Percentiles rank a stretch among this genome's conserved stretches.
These are phyloP conservation scores for Salticus scenicus DNA, from an alignment of 2,888 invertebrate species.

Conservation along the genomic window DNA sequence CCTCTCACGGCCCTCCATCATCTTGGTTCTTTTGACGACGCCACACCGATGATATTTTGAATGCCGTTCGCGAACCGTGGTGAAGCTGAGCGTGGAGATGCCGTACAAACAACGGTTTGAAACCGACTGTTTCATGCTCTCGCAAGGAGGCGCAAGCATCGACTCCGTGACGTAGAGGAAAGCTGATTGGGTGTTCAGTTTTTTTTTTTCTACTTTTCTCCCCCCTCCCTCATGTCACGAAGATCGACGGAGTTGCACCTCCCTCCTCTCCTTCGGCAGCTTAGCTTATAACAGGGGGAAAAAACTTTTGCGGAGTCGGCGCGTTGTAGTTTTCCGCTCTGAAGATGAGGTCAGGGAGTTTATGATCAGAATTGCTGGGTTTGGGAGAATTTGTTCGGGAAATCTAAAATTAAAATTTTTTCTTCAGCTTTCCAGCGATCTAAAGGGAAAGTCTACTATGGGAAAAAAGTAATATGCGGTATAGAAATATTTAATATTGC, in stretches of 20 bases:
- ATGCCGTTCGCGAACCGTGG: conserved; percentile 2
- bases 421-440: background rate
- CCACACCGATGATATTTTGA: conserved; percentile 23
- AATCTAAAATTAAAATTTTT: conserved; percentile 19
- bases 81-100: background rate
- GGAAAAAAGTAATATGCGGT: conserved; percentile 17
- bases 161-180: conserved; percentile 38
- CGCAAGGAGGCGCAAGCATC: conserved; percentile 51
- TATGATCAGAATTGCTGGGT: conserved; percentile 11
- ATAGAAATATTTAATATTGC: conserved; percentile 12
- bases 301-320: conserved; percentile 59
- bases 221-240: conserved; percentile 37
- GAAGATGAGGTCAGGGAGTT: conserved; percentile 33
- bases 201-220: conserved; percentile 28
- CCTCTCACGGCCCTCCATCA: conserved; percentile 62
- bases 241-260: conserved; percentile 54
- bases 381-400: conserved; percentile 15
- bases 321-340: conserved; percentile 35
- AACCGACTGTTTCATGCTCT: conserved; percentile 14
- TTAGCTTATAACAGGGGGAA: conserved; percentile 10
- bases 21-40: conserved; percentile 17
- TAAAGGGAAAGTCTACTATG: background rate
- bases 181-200: conserved; percentile 22
- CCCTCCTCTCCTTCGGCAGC: background rate
- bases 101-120: background rate